These are phyloP conservation scores for Rotaria magnacalcarata DNA, from an alignment of 2,888 invertebrate genomes.

Conservation along the genomic window DNA sequence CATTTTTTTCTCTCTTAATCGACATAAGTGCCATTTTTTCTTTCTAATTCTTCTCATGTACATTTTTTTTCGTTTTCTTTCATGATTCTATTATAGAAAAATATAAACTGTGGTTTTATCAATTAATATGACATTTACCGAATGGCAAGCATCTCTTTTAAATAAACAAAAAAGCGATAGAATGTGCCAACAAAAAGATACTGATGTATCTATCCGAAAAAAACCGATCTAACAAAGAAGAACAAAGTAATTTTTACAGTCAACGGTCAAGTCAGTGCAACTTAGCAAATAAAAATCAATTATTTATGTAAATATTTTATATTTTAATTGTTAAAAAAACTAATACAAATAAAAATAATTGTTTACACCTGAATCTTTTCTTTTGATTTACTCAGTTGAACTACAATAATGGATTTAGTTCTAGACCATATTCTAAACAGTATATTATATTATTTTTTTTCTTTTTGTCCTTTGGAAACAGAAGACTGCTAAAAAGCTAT, in stretches of 20 bases:
- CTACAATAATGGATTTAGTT: background rate
- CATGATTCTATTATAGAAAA: background rate
- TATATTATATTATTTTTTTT: background rate
- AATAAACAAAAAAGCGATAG: background rate
- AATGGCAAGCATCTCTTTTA: background rate
- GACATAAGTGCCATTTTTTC: background rate
- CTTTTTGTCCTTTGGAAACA: background rate
- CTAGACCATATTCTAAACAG: background rate
- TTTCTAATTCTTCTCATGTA: background rate
- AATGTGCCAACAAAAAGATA: background rate
- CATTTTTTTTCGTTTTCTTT: background rate
- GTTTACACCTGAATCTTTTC: too few species aligned
- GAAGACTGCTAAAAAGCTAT: background rate
- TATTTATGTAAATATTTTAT: background rate
- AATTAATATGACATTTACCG: background rate
- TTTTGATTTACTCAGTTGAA: background rate
- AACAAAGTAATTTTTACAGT: too few species aligned
- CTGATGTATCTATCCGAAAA: background rate
- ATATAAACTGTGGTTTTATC: background rate
- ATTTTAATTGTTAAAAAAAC: too few species aligned
- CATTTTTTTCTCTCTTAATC: background rate
- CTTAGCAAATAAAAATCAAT: background rate
- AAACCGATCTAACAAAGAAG: too few species aligned
- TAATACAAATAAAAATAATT: too few species aligned
- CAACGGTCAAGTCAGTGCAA: background rate